Conservation (phyloP, 2,113 vertebrate genomes). For the Stegastes partitus region DNA sequence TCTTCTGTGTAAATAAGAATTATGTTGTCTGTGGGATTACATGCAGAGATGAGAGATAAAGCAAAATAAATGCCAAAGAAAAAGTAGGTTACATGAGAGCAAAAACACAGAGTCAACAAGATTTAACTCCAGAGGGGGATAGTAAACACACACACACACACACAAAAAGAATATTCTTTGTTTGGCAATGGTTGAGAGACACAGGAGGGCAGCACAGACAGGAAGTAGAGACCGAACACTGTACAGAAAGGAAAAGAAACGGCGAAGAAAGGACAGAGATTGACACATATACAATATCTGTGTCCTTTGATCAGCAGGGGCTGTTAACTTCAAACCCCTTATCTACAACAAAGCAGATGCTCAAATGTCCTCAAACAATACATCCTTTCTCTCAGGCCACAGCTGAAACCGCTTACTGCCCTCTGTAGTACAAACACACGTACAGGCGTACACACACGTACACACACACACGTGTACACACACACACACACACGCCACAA, state of each 20-base stretch:
- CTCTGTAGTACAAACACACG: conserved; percentile 38
- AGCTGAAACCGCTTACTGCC: conserved; percentile 76
- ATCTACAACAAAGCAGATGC: conserved; percentile 78
- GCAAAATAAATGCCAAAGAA: conserved; percentile 36
- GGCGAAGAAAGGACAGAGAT: conserved; percentile 36
- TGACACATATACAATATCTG: conserved; percentile 48
- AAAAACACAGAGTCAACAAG: conserved; percentile 36
- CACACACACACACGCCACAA: conserved; percentile 32
- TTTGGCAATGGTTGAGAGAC: conserved; percentile 1
- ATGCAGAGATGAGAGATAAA: conserved; percentile 35
- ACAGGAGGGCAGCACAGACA: conserved; percentile 38
- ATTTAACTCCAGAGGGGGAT: conserved; percentile 42
- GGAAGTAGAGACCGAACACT: conserved; percentile 19
- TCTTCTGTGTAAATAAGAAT: conserved; percentile 22
- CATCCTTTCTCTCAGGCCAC: conserved; percentile 67
- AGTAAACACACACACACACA: conserved; percentile 39
- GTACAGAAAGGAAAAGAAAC: conserved; percentile 39
- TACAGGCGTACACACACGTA: conserved; percentile 36
- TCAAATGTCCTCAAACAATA: conserved; percentile 77
- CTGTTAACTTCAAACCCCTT: conserved; percentile 61
- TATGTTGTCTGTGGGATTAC: conserved; percentile 28
- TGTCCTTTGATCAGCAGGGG: conserved; percentile 67
- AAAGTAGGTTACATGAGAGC: conserved; percentile 43
- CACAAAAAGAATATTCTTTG: conserved; percentile 14
- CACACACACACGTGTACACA: conserved; percentile 22